Base-by-base conservation (phyloP, 64 coral and sea anemone genomes). In the Platygyra sinensis region DNA sequence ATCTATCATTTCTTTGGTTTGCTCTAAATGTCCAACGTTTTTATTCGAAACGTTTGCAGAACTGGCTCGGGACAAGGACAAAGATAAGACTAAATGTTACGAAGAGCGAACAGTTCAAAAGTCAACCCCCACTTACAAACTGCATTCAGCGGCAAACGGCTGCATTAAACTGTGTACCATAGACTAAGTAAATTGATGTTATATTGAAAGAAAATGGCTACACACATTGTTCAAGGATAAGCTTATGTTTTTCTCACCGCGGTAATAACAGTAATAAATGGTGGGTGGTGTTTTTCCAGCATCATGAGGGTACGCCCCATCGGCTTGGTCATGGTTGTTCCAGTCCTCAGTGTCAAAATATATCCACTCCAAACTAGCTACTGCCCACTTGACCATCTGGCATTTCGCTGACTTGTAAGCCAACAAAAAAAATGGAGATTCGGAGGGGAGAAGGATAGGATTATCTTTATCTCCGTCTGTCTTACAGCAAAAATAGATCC, bases 311-410 rank as follows among this genome's bases (percentile, higher is more conserved):
- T 27, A 38, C 17, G 27, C 16, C 46, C 24, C 13, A 30, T 14
- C 7, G 12, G 3, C 22, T 0, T 17, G 0, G n/a, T 82, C 22
- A 0, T 0, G 2, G 7, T 30, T 32, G 4, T 27, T 12, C 25
- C 10, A 67, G 14, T 55, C 17, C 29, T 72, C 38, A 52, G 90
- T 86, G 5, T 77, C 69, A 75, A 69, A 92, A 74, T 67, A 51
- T 74, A 92, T 92, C 90, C 90, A 92, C 57, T 92, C 81, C 36
- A 62, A 4, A 57, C 33, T 92, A 15, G 61, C 73, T 39, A 79
- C 39, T 29, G 79, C 69, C 90, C 90, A 92, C 24, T 92, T 46
- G 22, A 92, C 90, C 83, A 86, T 83, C 24, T 92, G 90, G 32
- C 90, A 92, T 42, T 77, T 75, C 10, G 51, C 8, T 54, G 90